Evolutionary conservation across 2,888 invertebrate species (phyloP).

Genomic region (Bedellia somnulentella): DNA sequence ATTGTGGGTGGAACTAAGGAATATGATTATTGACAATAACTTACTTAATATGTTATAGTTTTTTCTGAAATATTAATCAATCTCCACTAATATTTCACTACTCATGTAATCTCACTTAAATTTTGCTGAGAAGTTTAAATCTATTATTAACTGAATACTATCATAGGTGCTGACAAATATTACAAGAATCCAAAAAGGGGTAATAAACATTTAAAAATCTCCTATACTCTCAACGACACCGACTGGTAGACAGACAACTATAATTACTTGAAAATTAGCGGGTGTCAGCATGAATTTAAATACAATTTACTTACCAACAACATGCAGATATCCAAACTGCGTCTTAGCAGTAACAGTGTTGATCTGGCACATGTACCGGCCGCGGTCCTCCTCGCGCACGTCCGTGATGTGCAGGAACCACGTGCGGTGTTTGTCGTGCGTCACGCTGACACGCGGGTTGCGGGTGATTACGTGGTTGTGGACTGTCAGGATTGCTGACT

Average conservation of each 20-base stretch:
- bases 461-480: slow-evolving; percentile 94
- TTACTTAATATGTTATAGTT: slow-evolving; percentile 4
- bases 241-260: too few relatives aligned
- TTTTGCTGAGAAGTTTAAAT: too few relatives aligned
- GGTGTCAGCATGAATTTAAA: too few relatives aligned
- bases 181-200: too few relatives aligned
- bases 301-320: slow-evolving; percentile 86
- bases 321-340: slow-evolving; percentile 88
- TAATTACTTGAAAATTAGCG: too few relatives aligned
- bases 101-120: too few relatives aligned
- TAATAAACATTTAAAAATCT: too few relatives aligned
- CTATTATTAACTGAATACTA: too few relatives aligned
- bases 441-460: slow-evolving; percentile 88
- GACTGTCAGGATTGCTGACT: slow-evolving; percentile 89
- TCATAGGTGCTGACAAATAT: too few relatives aligned
- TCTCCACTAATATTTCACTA: too few relatives aligned
- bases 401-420: slow-evolving; percentile 93
- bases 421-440: slow-evolving; percentile 89
- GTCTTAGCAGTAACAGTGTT: slow-evolving; percentile 92
- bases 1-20: slow-evolving; percentile 86
- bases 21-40: too few relatives aligned
- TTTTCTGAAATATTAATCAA: background rate
- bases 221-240: too few relatives aligned
- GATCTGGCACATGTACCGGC: slow-evolving; percentile 93
- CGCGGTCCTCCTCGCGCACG: slow-evolving; percentile 89